Evolutionary conservation across 2,888 invertebrate species (phyloP), one percentile per base, ranked within the genome.

Genomic region (Sesamia inferens): DNA sequence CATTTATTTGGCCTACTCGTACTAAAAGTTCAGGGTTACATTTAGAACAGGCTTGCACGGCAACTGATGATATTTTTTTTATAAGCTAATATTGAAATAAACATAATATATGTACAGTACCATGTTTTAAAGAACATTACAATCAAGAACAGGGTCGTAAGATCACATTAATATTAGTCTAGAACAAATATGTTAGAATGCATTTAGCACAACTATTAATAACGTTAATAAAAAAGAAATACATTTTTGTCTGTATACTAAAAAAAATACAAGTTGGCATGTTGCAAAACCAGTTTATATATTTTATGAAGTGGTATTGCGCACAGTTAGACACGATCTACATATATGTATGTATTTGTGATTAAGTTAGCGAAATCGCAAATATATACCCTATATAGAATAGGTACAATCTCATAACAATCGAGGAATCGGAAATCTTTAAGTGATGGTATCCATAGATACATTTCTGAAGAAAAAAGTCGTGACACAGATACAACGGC

Each of bases 281-380:
- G 88, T 89, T 88, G 87, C 85, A 79, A 88, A 89, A 90, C 91
- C 82, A 76, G 90, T 89, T 90, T 83, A 73, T 74, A 84, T 74
- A 83, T 85, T 89, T 86, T 88, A 89, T 83, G 82, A 85, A 84
- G 79, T 85, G 71, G 88, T 85, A 85, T 88, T 87, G 87, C 87
- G 85, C 85, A 86, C 83, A 85, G 89, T 82, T 85, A 79, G 82
- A 54, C 77, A 82, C 84, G 81, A 85, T 83, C 79, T 82, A 78
- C 79, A 31, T 31, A 31, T 31, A 31, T 31, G 3, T 31, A 31
- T 31, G 31, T 31, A 80, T 70, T 51, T 74, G 58, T 69, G 72
- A 84, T 75, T 48, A 79, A 69, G 73, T 64, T 70, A 74, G 42
- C 61, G 16, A 79, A 83, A 71, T 74, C 55, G 63, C 65, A 13